Percentiles rank a stretch among this genome's conserved stretches.
phyloP scores from a whole-genome alignment of 2,888 invertebrate species.

The Calliscelio sp. region DNA sequence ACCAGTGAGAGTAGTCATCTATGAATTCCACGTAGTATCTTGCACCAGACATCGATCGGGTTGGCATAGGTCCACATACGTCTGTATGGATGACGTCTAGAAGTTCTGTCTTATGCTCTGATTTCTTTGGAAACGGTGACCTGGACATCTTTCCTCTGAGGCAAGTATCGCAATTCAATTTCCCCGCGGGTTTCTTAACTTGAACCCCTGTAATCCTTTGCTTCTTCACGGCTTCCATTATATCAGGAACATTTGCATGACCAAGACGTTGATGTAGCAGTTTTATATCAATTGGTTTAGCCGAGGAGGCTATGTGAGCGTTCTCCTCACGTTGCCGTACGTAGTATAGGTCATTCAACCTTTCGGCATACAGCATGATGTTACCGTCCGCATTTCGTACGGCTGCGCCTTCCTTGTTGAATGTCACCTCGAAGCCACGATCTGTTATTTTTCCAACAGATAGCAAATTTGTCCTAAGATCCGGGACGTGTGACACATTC shows the following conservation, averaged over 20 bases:
- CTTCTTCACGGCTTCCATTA: neutral
- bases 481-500: conserved; percentile 43
- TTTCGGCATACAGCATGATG: conserved; percentile 3
- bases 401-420: conserved; percentile 8
- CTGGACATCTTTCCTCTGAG: conserved; percentile 48
- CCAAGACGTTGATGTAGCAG: conserved; percentile 33
- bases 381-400: conserved; percentile 24
- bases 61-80: conserved; percentile 3
- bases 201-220: conserved; percentile 20
- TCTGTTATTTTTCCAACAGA: conserved; percentile 51
- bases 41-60: neutral
- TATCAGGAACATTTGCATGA: conserved; percentile 31
- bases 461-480: conserved; percentile 51
- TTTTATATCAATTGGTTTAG: conserved; percentile 2
- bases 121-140: conserved; percentile 29
- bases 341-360: conserved; percentile 49
- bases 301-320: neutral
- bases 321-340: conserved; percentile 22
- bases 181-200: no score
- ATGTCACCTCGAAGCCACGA: conserved; percentile 34
- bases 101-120: neutral
- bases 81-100: conserved; percentile 10
- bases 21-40: neutral
- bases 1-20: neutral
- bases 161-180: conserved; percentile 39